A percentile compares a stretch with the other conserved stretches of the same genome.
Evolutionary conservation across 2,888 invertebrate species (phyloP).

Genomic region (Hyposoter dolosus): DNA sequence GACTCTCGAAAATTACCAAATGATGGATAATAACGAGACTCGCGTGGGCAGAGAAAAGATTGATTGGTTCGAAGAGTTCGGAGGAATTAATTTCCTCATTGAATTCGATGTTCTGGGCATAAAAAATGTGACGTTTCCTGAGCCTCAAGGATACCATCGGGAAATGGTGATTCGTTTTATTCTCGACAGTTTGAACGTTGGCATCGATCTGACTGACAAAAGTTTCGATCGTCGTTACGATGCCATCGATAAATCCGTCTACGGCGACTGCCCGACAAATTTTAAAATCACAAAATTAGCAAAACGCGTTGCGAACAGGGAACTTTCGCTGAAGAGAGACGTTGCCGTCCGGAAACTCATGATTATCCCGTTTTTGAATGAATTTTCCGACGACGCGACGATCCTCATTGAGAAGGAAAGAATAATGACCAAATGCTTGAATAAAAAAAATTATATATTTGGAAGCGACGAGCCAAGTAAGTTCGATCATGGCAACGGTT

Average conservation of each 20-base stretch:
- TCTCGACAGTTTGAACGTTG: conserved; percentile 30
- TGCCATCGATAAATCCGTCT: conserved; percentile 34
- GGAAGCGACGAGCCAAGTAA: conserved; percentile 6
- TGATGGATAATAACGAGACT: neutral
- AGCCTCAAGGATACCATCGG: neutral
- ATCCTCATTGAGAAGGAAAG: conserved; percentile 64
- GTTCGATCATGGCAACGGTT: neutral
- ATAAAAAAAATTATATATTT: conserved; percentile 53
- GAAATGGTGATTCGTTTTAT: conserved; percentile 38
- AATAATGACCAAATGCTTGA: conserved; percentile 50
- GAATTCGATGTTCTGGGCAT: conserved; percentile 45
- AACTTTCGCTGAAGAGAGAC: neutral
- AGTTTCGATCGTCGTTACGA: neutral
- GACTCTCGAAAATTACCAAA: conserved; percentile 16
- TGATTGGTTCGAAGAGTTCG: neutral
- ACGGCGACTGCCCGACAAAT: conserved; percentile 43
- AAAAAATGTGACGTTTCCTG: conserved; percentile 10
- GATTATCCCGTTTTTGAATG: neutral
- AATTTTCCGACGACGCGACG: neutral
- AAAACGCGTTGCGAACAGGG: neutral
- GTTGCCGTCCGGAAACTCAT: neutral
- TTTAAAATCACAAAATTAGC: conserved; percentile 8
- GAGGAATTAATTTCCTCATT: conserved; percentile 13
- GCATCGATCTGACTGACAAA: conserved; percentile 17
- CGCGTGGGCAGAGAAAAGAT: too few species aligned